Evolutionary conservation across 2,113 vertebrate species (phyloP).

Genomic region (Hippocampus zosterae): DNA sequence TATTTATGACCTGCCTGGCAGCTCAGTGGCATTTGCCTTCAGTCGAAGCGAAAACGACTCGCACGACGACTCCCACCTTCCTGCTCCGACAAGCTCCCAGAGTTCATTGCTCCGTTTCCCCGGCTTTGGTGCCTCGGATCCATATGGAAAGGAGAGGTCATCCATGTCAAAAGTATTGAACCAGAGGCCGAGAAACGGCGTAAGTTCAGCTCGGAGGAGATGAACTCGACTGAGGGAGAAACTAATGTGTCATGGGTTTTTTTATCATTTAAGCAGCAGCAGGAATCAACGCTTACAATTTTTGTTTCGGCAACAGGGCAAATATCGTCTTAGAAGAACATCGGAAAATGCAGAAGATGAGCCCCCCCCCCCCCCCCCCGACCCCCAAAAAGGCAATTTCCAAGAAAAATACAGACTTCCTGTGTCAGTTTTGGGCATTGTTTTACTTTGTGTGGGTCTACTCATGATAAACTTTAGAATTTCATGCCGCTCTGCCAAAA

Average conservation of each 20-base stretch:
- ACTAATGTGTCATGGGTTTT: neutral
- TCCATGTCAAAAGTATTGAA: constrained; percentile 33
- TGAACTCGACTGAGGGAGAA: neutral
- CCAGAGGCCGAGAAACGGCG: constrained; percentile 10
- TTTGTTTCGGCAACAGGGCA: neutral
- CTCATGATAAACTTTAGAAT: neutral
- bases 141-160: constrained; percentile 27
- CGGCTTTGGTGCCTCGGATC: constrained; percentile 34
- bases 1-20: constrained; percentile 67
- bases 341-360: neutral
- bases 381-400: neutral
- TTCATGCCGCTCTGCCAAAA: neutral
- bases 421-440: neutral
- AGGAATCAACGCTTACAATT: neutral
- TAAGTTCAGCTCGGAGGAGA: neutral
- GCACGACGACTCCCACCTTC: constrained; percentile 22
- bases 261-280: neutral
- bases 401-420: neutral
- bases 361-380: no score
- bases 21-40: constrained; percentile 60
- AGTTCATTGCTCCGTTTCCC: constrained; percentile 33
- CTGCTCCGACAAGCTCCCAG: constrained; percentile 44
- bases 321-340: neutral
- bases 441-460: neutral
- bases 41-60: constrained; percentile 57